These are phyloP conservation scores for Furcula furcula DNA, from an alignment of 2,888 invertebrate species.

Conservation along the genomic window DNA sequence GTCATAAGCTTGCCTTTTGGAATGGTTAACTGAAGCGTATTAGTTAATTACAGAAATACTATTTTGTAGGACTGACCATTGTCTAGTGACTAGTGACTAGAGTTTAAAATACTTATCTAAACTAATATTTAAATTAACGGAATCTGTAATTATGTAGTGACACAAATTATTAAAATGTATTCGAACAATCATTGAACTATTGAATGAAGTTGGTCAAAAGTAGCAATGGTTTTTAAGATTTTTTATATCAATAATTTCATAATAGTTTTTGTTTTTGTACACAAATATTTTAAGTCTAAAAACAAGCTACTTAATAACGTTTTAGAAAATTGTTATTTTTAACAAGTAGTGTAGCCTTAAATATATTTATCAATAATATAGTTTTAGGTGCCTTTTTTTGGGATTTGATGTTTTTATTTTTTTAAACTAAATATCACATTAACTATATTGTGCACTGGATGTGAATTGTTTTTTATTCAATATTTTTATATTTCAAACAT, in stretches of 20 bases:
- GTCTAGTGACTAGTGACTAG: conserved; percentile 20
- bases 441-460: conserved; percentile 42
- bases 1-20: conserved; percentile 13
- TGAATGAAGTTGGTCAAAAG: too few species aligned
- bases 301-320: conserved; percentile 37
- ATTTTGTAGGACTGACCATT: too few species aligned
- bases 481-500: conserved; percentile 23
- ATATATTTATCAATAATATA: conserved; percentile 22
- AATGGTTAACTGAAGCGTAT: conserved; percentile 41
- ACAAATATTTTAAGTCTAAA: too few species aligned
- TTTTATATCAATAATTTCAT: too few species aligned
- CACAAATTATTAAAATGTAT: too few species aligned
- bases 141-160: too few species aligned
- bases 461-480: conserved; percentile 42
- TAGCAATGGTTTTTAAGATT: too few species aligned
- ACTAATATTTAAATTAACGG: too few species aligned
- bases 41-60: conserved; percentile 41
- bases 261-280: too few species aligned
- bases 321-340: conserved; percentile 44
- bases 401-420: conserved; percentile 32
- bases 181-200: too few species aligned
- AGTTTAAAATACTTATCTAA: conserved; percentile 15
- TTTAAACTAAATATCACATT: conserved; percentile 49
- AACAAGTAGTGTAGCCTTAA: conserved; percentile 20
- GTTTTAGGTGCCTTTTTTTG: conserved; percentile 53